Evolutionary conservation across 1,140 invertebrate genomes (phyloP), one percentile per base, ranked within the genome.

Genomic region (Oedothorax gibbosus): DNA sequence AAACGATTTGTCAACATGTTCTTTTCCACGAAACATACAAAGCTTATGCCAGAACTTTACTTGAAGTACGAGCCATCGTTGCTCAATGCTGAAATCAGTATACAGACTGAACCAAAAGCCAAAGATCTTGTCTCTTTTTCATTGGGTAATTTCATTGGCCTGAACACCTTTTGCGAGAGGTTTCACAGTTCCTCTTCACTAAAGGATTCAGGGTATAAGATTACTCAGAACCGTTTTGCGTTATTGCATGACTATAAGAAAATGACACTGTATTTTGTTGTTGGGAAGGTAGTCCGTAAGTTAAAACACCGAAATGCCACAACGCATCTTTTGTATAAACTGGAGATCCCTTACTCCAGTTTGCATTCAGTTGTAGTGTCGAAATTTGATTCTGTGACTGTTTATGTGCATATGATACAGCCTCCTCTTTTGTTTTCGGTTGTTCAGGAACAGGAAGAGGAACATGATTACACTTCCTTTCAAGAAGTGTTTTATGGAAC

Each of bases 211-310:
- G 35, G 71, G 0, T 78, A 62, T 75, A 80, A 86, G 78, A 82
- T 86, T 51, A 82, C 71, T 12, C 78, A 86, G 64, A 50, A 75
- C 2, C 76, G 78, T 18, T 60, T 76, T 9, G 8, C 65, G 10
- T 77, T 86, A 35, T 49, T 76, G 54, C 78, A 86, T 64, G 85
- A 86, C 65, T 76, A 54, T 51, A 62, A 76, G 8, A 66, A 64
- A 64, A 11, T 86, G 12, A 15, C 18, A 0, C 7, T 86, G 11
- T 77, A 77, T 54, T 86, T 86, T 86, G 64, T 86, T 49, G 85
- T 86, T 15, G 73, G 69, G 4, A 62, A 86, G 77, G 60, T 71
- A 53, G 35, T 35, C 35, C 8, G 35, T 15, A 7, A 35, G n/a
- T 11, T 77, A n/a, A 82, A 71, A 60, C 72, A 77, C 15, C 21